Base-by-base conservation (phyloP, 2,797 vertebrate species). In the Hippoglossus hippoglossus region DNA sequence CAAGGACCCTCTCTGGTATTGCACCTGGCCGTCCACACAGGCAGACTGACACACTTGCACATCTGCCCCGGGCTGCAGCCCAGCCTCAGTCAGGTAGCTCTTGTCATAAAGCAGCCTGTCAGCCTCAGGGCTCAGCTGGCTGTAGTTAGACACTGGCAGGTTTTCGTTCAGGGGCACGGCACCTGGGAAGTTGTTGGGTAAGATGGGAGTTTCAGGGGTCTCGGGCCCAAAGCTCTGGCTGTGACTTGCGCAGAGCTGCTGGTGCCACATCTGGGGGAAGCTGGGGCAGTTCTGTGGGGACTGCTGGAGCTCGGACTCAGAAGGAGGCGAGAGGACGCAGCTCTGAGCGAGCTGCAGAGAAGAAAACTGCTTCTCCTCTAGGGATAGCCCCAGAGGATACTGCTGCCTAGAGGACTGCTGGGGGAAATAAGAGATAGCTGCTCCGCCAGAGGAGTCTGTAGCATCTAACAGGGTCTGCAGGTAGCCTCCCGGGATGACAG, bases 401-500 rank as follows among this genome's bases (percentile, higher is more conserved):
- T 90, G 91, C 90, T 96, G 96, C 88, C 96, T 95, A 12, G 96
- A 75, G 83, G 96, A 89, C 89, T 96, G 95, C 85, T 97, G 96
- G 78, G 96, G 65, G 73, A 98, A 99, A 93, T 97, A 99, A 10
- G 96, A 93, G 81, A 98, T 96, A 41, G 92, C 75, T 56, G 94
- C 89, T 91, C 94, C 95, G 88, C 92, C 91, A 19, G 97, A 96
- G 87, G 98, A 96, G 92, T 99, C 98, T 22, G 97, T 98, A 82
- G 96, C 96, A 91, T 99, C 98, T 94, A 99, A 92, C 92, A 99
- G 93, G 65, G 98, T 99, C 94, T 99, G 98, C 89, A 99, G 95
- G 94, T 99, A 99, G 70, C 98, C 98, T 87, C 98, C 98, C 0
- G 97, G 98, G 92, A 99, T 97, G 91, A 99, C 96, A 87, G 97